phyloP scores from a whole-genome alignment of 2,888 invertebrate genomes.

The Caenorhabditis sp. region DNA sequence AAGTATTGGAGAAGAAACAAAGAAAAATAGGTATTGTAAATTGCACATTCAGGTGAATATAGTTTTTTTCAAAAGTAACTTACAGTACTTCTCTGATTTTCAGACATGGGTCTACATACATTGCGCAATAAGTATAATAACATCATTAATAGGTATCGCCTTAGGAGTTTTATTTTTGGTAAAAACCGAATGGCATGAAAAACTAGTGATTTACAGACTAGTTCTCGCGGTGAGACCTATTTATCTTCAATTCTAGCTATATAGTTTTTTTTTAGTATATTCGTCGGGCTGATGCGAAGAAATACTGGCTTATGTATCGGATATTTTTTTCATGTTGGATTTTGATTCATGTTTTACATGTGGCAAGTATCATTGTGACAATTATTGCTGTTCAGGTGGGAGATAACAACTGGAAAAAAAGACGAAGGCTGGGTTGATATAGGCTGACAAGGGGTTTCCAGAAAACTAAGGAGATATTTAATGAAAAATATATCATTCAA shows the following conservation, averaged over 20 bases:
- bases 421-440: not conserved
- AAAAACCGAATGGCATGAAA: conserved; percentile 47
- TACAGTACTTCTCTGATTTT: conserved; percentile 11
- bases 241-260: not conserved
- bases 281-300: conserved; percentile 33
- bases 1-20: conserved; percentile 23
- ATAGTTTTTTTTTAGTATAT: conserved; percentile 36
- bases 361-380: conserved; percentile 28
- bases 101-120: conserved; percentile 53
- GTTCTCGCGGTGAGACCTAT: conserved; percentile 37
- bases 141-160: conserved; percentile 39
- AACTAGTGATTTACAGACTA: conserved; percentile 39
- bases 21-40: conserved; percentile 30
- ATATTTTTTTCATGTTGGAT: conserved; percentile 42
- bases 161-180: conserved; percentile 41
- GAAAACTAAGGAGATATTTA: too few relatives aligned
- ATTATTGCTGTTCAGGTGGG: conserved; percentile 20
- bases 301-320: conserved; percentile 50
- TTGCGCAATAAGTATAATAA: conserved; percentile 26
- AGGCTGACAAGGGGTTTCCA: too few relatives aligned
- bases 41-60: conserved; percentile 36
- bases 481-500: too few relatives aligned
- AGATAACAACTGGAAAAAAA: not conserved
- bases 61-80: too few relatives aligned
- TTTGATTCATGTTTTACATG: conserved; percentile 39